Conservation (phyloP, 2,888 invertebrate genomes). For the Agonopterix subpropinquella region DNA sequence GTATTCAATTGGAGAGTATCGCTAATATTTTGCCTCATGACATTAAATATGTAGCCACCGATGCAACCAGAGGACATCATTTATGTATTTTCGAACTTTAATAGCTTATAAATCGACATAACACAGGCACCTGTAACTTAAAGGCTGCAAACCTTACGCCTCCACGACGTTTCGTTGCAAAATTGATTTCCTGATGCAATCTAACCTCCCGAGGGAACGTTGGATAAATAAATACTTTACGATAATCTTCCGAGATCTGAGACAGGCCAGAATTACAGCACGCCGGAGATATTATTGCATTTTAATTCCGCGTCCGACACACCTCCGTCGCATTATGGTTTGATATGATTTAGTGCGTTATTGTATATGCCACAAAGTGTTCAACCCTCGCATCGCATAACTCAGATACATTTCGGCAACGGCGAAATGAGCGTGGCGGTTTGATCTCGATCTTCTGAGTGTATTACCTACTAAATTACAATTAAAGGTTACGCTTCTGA, state of each 20-base stretch:
- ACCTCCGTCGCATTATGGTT: slow-evolving; percentile 62
- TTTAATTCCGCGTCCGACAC: slow-evolving; percentile 65
- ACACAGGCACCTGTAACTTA: slow-evolving; percentile 51
- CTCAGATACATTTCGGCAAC: slow-evolving; percentile 52
- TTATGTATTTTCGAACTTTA: slow-evolving; percentile 19
- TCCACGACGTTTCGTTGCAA: slow-evolving; percentile 63
- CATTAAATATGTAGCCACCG: too few species aligned
- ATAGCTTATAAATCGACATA: slow-evolving; percentile 42
- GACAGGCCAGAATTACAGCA: slow-evolving; percentile 66
- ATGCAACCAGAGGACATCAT: not conserved
- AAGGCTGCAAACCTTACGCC: slow-evolving; percentile 59
- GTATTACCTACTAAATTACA: slow-evolving; percentile 58
- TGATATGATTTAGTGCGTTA: slow-evolving; percentile 65
- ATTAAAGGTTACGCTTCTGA: slow-evolving; percentile 43
- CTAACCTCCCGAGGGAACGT: slow-evolving; percentile 63
- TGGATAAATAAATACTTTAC: slow-evolving; percentile 73
- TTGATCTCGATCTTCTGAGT: slow-evolving; percentile 45
- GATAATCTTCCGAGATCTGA: slow-evolving; percentile 65
- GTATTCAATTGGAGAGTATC: not conserved
- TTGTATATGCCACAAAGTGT: slow-evolving; percentile 41
- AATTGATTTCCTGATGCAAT: slow-evolving; percentile 73
- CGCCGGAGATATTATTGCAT: slow-evolving; percentile 67
- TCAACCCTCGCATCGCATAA: slow-evolving; percentile 31
- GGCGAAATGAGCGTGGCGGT: slow-evolving; percentile 32
- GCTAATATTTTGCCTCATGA: too few species aligned